phyloP scores from a whole-genome alignment of 2,888 invertebrate genomes.

The Sclerodermus sp. region DNA sequence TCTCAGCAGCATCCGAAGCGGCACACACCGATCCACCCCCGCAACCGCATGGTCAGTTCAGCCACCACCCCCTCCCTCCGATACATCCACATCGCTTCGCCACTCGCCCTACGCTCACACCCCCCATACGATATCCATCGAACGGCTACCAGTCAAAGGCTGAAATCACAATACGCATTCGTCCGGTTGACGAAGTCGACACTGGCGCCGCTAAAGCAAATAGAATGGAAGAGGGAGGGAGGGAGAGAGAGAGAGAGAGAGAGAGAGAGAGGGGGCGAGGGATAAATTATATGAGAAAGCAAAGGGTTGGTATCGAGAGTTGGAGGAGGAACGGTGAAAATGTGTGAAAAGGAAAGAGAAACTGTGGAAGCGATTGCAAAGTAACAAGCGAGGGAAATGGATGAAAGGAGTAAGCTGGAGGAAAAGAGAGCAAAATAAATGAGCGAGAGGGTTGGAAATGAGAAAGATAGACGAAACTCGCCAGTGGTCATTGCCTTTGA shows the following conservation, averaged over 20 bases:
- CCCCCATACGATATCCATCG: conserved; percentile 38
- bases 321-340: not conserved
- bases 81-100: conserved; percentile 11
- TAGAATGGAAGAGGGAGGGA: conserved; percentile 31
- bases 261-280: conserved; percentile 8
- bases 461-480: conserved; percentile 11
- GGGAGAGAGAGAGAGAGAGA: conserved; percentile 14
- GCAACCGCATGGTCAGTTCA: conserved; percentile 24
- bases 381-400: conserved; percentile 1
- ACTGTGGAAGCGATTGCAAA: not conserved
- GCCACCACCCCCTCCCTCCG: conserved; percentile 11
- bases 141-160: conserved; percentile 51
- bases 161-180: conserved; percentile 57
- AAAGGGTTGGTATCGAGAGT: not conserved
- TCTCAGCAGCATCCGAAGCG: conserved; percentile 2
- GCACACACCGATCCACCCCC: conserved; percentile 18
- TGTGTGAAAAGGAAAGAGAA: not conserved
- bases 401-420: conserved; percentile 9
- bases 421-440: conserved; percentile 17
- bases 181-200: conserved; percentile 53
- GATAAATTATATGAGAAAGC: not conserved
- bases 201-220: conserved; percentile 44
- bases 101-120: conserved; percentile 27
- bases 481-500: conserved; percentile 52
- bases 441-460: conserved; percentile 5